Evolutionary conservation across 2,888 invertebrate species (phyloP), one percentile per base, ranked within the genome.

Genomic region (Mayetiola destructor): DNA sequence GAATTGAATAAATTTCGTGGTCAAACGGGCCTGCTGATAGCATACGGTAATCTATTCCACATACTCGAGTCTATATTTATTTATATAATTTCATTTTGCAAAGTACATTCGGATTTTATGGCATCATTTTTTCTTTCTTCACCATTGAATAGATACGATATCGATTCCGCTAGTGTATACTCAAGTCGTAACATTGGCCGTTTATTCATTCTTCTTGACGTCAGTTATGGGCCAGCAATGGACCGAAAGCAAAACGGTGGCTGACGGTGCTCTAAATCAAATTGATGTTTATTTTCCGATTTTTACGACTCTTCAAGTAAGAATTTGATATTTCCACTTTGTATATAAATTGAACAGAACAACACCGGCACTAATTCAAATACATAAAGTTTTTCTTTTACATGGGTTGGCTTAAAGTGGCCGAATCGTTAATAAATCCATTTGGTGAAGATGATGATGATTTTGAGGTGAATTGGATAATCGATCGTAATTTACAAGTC

Each of bases 401-500:
- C 66, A 85, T 88, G 84, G 91, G 91, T 14, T 91, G 91, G 91
- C 73, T 91, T 36, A 91, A 91, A 75, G 91, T 91, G 64, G 92
- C 92, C 21, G 92, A 92, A 72, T 84, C 88, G 0, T 73, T 92
- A 57, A 89, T 93, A 61, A 94, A 94, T 73, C 91, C 91, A 0
- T 91, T 91, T 65, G 91, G 91, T 1, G 90, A 90, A 67, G 90
- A 91, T 64, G 91, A 91, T 66, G 91, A 91, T 66, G 91, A 91
- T 65, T 91, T 91, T 66, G 90, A 91, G 77, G 85, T 72, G 9
- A 93, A 91, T 68, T 92, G 92, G 91, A 81, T 93, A 73, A 85
- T 94, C 56, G 93, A 94, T 71, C 80, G 93, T 64, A 90, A 67
- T 64, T 65, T 71, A 30, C 71, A 90, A 84, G 88, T 91, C 14